Conservation (phyloP, 2,113 vertebrate genomes). For the Elephantulus edwardii region DNA sequence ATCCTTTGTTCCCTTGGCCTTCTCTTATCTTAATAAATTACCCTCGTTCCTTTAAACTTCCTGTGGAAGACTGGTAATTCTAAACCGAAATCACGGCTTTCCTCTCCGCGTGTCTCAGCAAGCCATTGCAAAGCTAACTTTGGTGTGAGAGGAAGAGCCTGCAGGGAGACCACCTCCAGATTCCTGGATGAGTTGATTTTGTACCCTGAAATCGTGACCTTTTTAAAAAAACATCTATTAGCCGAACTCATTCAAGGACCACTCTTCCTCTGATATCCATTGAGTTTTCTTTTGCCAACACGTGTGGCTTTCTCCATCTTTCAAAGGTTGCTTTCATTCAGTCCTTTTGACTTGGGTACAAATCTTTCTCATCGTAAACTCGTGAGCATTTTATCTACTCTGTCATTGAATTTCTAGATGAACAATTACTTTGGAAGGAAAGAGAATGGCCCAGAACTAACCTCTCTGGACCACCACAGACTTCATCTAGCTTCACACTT, state of each 20-base stretch:
- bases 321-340: slow-evolving; percentile 8
- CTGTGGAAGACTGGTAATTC: neutral
- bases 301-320: neutral
- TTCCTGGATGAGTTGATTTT: neutral
- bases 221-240: neutral
- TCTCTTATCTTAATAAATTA: neutral
- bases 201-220: neutral
- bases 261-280: slow-evolving; percentile 22
- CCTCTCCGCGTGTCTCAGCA: neutral
- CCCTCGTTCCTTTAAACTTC: neutral
- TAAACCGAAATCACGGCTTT: neutral
- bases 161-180: neutral
- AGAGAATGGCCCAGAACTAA: slow-evolving; percentile 1
- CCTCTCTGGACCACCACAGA: neutral
- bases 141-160: neutral
- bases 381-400: neutral
- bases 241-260: neutral
- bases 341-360: slow-evolving; percentile 45
- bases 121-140: neutral
- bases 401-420: neutral
- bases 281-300: neutral
- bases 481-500: neutral
- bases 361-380: neutral
- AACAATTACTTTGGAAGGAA: neutral
- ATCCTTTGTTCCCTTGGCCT: neutral